Percentiles rank a stretch among this genome's conserved stretches.
phyloP scores from a whole-genome alignment of 2,113 vertebrate species.

The Proterorhinus semilunaris region DNA sequence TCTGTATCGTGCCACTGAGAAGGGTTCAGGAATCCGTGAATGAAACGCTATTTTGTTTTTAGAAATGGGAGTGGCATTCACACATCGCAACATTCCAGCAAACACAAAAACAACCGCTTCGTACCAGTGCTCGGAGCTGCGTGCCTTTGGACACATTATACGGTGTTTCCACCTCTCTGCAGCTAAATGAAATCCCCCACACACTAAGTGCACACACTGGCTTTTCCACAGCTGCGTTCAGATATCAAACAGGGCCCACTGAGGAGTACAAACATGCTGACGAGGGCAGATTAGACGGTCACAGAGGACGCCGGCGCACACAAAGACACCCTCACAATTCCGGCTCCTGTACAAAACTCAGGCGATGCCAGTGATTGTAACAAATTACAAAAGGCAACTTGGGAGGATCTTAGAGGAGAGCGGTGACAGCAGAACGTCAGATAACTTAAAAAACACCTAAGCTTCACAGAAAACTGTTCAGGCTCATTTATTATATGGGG shows the following conservation, averaged over 20 bases:
- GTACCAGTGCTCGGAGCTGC: conserved; percentile 21
- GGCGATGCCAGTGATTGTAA: conserved; percentile 32
- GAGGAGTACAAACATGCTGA: conserved; percentile 64
- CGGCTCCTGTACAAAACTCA: conserved; percentile 23
- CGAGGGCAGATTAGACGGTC: conserved; percentile 63
- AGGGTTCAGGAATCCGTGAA: conserved; percentile 21
- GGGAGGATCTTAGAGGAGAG: conserved; percentile 6
- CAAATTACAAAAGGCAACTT: conserved; percentile 33
- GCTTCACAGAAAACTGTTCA: conserved; percentile 24
- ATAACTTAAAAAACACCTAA: conserved; percentile 23
- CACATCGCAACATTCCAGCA: conserved; percentile 24
- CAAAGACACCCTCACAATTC: conserved; percentile 11
- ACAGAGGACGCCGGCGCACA: conserved; percentile 27
- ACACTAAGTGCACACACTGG: conserved; percentile 28
- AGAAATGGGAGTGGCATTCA: conserved; percentile 23
- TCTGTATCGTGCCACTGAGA: conserved; percentile 14
- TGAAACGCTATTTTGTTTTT: conserved; percentile 46
- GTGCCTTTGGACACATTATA: conserved; percentile 22
- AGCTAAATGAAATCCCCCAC: conserved; percentile 9
- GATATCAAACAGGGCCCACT: conserved; percentile 62
- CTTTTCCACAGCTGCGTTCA: conserved; percentile 61
- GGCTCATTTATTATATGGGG: conserved; percentile 7
- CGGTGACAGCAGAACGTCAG: conserved; percentile 24
- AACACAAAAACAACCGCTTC: conserved; percentile 23
- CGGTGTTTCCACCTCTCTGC: conserved; percentile 20